Evolutionary conservation across 2,113 vertebrate species (phyloP).

Genomic region (Baryphthengus martii): DNA sequence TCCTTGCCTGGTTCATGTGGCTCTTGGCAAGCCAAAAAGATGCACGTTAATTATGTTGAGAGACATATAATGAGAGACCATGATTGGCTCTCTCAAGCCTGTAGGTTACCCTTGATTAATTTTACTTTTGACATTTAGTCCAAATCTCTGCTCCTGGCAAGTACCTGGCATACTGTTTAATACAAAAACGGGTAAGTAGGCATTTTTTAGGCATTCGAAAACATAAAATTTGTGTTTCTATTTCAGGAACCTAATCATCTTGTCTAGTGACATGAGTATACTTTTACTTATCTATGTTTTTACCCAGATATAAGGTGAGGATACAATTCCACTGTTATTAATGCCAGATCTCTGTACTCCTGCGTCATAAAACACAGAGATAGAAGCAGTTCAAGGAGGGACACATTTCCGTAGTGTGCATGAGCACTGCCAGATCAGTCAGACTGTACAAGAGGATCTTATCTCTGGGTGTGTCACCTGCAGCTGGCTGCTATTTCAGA

Average conservation of each 20-base stretch:
- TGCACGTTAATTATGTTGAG: not conserved
- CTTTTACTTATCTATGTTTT: not conserved
- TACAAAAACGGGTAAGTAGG: not conserved
- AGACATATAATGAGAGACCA: not conserved
- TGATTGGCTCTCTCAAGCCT: not conserved
- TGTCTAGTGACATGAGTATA: not conserved
- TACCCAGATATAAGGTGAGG: not conserved
- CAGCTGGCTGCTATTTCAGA: not conserved
- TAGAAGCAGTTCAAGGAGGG: not conserved
- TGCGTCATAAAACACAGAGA: not conserved
- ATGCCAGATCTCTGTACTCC: not conserved
- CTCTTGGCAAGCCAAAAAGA: not conserved
- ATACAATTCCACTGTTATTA: not conserved
- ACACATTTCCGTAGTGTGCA: not conserved
- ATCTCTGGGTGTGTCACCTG: not conserved
- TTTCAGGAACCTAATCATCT: not conserved
- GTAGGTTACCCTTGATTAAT: not conserved
- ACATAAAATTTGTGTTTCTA: not conserved
- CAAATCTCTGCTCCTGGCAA: not conserved
- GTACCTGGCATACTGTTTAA: not conserved
- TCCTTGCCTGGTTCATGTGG: not conserved
- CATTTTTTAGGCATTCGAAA: not conserved
- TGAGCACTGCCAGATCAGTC: not conserved
- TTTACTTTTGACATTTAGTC: not conserved
- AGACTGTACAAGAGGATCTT: not conserved